A percentile compares a stretch with the other conserved stretches of the same genome.
phyloP scores from a whole-genome alignment of 2,113 vertebrate genomes.

The Ascaphus truei region DNA sequence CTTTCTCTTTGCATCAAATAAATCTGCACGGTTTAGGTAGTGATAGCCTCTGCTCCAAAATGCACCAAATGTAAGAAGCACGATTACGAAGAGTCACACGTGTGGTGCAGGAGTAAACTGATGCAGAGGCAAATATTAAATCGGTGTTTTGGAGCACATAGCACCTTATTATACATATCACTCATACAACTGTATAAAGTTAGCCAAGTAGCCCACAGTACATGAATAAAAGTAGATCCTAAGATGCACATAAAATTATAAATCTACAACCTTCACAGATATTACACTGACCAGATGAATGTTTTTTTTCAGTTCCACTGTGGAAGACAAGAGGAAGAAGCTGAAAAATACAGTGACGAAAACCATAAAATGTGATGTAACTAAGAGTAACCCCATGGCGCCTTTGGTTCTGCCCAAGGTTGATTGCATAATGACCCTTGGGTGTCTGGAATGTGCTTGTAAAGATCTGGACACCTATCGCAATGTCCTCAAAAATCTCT shows the following conservation, averaged over 20 bases:
- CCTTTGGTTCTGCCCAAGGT: constrained; percentile 30
- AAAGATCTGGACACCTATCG: constrained; percentile 48
- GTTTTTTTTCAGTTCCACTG: constrained; percentile 32
- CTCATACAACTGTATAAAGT: too few relatives aligned
- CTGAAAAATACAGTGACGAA: constrained; percentile 44
- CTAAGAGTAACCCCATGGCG: constrained; percentile 43
- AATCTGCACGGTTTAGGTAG: too few relatives aligned
- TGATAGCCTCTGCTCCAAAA: too few relatives aligned
- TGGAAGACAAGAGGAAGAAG: constrained; percentile 51
- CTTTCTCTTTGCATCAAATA: too few relatives aligned
- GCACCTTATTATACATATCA: too few relatives aligned
- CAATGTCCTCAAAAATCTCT: constrained; percentile 40
- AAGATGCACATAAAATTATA: not conserved
- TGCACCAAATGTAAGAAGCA: too few relatives aligned
- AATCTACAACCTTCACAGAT: not conserved
- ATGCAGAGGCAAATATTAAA: too few relatives aligned
- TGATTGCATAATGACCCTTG: constrained; percentile 52
- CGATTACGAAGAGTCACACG: too few relatives aligned
- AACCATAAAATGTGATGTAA: constrained; percentile 61
- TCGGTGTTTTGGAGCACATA: too few relatives aligned
- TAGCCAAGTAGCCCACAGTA: too few relatives aligned
- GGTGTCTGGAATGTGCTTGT: constrained; percentile 59
- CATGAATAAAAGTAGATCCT: not conserved
- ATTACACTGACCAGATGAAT: too few relatives aligned
- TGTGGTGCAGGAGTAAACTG: too few relatives aligned